Evolutionary conservation across 2,797 vertebrate species (phyloP).

Genomic region (Channallabes apus): DNA sequence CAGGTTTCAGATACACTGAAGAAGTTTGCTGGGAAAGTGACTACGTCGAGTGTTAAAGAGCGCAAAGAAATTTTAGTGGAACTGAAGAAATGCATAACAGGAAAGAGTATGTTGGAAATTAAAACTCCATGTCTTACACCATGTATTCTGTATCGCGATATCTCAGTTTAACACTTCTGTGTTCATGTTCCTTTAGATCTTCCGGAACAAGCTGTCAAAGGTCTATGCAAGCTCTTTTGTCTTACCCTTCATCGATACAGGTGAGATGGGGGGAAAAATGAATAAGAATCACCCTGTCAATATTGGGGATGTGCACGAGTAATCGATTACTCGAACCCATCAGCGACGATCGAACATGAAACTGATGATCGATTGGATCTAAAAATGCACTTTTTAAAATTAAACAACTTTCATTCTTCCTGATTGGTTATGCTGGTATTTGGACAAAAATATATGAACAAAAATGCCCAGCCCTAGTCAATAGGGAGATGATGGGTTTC

Average conservation of each 20-base stretch:
- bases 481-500: not conserved
- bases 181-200: slow-evolving; percentile 74
- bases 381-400: too few species aligned
- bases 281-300: not conserved
- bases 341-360: too few species aligned
- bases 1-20: slow-evolving; percentile 94
- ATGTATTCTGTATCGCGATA: not conserved
- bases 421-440: too few species aligned
- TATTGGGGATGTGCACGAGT: too few species aligned
- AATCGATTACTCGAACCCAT: too few species aligned
- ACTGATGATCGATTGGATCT: too few species aligned
- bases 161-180: not conserved
- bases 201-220: slow-evolving; percentile 92
- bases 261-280: slow-evolving; percentile 61
- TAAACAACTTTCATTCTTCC: too few species aligned
- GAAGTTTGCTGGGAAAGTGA: slow-evolving; percentile 93
- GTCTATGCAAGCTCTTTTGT: slow-evolving; percentile 95
- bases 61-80: slow-evolving; percentile 86
- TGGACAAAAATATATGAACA: too few species aligned
- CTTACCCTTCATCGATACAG: slow-evolving; percentile 93
- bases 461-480: too few species aligned
- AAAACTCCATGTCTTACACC: not conserved
- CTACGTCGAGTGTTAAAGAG: slow-evolving; percentile 91
- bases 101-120: slow-evolving; percentile 78
- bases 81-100: slow-evolving; percentile 83